Evolutionary conservation across 2,113 vertebrate genomes (phyloP).

Genomic region (Telmatochromis sp.): DNA sequence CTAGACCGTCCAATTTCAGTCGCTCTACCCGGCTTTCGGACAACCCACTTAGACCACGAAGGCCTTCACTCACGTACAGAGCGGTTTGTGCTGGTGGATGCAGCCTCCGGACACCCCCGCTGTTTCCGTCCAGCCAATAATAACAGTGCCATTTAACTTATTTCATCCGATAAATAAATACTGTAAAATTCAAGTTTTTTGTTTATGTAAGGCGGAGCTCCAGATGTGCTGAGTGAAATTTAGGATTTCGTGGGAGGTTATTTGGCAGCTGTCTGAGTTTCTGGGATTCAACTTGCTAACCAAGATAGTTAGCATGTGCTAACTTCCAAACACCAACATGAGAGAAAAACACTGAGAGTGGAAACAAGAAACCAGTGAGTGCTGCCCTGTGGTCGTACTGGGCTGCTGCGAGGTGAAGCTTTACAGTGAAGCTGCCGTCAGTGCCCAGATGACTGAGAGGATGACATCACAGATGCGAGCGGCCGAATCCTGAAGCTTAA

Average conservation of each 20-base stretch:
- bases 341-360: neutral
- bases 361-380: neutral
- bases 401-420: neutral
- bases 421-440: accelerated
- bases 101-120: neutral
- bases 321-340: neutral
- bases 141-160: accelerated
- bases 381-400: neutral
- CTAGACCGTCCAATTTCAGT: neutral
- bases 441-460: neutral
- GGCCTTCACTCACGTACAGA: neutral
- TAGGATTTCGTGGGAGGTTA: neutral
- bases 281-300: neutral
- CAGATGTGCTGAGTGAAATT: neutral
- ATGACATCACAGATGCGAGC: neutral
- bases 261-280: neutral
- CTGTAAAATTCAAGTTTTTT: accelerated
- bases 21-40: neutral
- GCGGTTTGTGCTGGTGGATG: neutral
- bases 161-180: accelerated
- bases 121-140: neutral
- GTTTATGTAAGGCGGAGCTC: neutral
- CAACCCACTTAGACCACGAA: neutral
- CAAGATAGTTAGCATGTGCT: neutral
- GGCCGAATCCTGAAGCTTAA: neutral